Evolutionary conservation across 2,888 invertebrate species (phyloP).

Genomic region (Xiphydria camelus): DNA sequence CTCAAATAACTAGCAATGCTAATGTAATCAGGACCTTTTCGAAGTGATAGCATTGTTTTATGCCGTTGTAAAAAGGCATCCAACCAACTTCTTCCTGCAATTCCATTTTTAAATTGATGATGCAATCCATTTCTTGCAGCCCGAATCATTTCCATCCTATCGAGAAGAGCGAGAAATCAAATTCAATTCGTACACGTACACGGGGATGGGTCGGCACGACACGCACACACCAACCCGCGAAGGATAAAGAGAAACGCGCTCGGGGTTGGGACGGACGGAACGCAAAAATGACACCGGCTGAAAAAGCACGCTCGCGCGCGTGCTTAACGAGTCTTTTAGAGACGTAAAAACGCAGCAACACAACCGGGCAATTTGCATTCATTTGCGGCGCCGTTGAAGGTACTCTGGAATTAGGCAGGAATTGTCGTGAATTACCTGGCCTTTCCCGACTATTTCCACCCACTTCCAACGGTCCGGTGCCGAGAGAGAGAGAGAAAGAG

Average conservation of each 20-base stretch:
- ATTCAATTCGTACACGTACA: too few relatives aligned
- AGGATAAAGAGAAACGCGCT: not conserved
- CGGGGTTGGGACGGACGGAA: not conserved
- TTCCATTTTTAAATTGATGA: conserved; percentile 14
- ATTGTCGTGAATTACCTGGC: conserved; percentile 1
- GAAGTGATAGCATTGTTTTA: too few relatives aligned
- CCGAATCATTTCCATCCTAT: too few relatives aligned
- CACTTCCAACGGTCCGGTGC: conserved; percentile 1
- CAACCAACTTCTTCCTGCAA: conserved; percentile 15
- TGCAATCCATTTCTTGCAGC: conserved; percentile 19
- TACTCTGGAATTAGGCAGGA: not conserved
- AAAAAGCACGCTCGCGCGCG: too few relatives aligned
- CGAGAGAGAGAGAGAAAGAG: too few relatives aligned
- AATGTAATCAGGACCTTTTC: too few relatives aligned
- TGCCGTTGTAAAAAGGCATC: conserved; percentile 17
- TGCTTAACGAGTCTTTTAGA: conserved; percentile 3
- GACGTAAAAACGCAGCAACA: conserved; percentile 3
- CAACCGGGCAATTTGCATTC: conserved; percentile 3
- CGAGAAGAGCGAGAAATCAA: too few relatives aligned
- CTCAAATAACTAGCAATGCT: too few relatives aligned
- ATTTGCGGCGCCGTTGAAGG: conserved; percentile 1
- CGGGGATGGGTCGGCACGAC: too few relatives aligned
- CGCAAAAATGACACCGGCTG: not conserved
- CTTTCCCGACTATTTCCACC: conserved; percentile 1
- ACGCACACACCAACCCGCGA: too few relatives aligned